Conservation (phyloP, 2,888 invertebrate species). For the Spilosoma lubricipeda region DNA sequence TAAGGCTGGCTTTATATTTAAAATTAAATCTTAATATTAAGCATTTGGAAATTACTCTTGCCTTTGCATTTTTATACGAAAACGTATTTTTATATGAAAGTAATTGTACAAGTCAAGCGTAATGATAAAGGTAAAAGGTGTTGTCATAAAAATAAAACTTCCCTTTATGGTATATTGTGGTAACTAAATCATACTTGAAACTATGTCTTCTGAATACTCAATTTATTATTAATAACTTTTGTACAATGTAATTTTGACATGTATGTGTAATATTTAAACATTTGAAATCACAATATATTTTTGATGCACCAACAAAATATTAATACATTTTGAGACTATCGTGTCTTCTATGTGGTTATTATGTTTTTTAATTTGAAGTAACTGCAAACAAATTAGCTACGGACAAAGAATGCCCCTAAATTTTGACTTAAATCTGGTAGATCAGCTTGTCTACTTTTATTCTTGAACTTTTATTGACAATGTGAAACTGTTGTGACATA, state of each 20-base stretch:
- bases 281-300: neutral
- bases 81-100: slow-evolving; percentile 12
- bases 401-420: neutral
- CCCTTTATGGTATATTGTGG: neutral
- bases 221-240: neutral
- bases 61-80: slow-evolving; percentile 46
- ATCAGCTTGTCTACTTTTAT: neutral
- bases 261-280: neutral
- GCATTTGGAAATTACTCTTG: slow-evolving; percentile 43
- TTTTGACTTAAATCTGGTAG: neutral
- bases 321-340: neutral
- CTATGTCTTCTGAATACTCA: neutral
- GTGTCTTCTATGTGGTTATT: too few species aligned
- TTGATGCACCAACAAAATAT: neutral
- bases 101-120: slow-evolving; percentile 22
- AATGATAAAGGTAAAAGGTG: slow-evolving; percentile 5
- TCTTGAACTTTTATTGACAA: slow-evolving; percentile 9
- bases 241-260: neutral
- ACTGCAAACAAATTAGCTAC: neutral
- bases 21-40: slow-evolving; percentile 13
- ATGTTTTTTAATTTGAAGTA: neutral
- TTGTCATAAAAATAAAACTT: neutral
- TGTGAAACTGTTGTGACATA: slow-evolving; percentile 21
- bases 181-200: neutral
- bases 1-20: slow-evolving; percentile 23